Evolutionary conservation across 2,113 vertebrate genomes (phyloP), one percentile per base, ranked within the genome.

Genomic region (Hippolais icterina): DNA sequence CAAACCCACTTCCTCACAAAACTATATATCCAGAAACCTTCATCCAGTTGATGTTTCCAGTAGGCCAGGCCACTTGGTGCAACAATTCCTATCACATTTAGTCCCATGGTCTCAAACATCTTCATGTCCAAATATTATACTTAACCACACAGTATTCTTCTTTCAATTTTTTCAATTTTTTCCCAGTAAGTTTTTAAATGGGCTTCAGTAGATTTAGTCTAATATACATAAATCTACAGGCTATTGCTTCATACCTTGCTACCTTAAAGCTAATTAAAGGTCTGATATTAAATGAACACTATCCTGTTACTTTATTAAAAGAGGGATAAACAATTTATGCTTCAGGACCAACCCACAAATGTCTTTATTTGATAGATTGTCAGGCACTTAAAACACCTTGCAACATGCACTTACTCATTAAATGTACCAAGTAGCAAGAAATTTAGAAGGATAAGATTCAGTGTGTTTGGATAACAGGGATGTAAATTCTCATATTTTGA

Each of bases 1-100:
- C 8, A 89, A 74, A 81, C 9, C 8, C 11, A 0, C 4, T 29
- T 5, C 5, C 1, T 4, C 7, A 11, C n/a, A 63, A 9, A 64
- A 9, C 12, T 25, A 33, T 7, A 25, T 24, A 47, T 28, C 3
- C 15, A 39, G 12, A 79, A 71, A 93, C 39, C 12, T 66, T 39
- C 18, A 56, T 52, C 12, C 56, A 70, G 10, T 5, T 47, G n/a
- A 12, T 56, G 47, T 29, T 92, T 8, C 6, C 29, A 64, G 8
- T 42, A 76, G 72, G 3, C 4, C 37, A 69, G 18, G 18, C 2
- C 70, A 83, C 15, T 9, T 29, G 37, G 41, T 44, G 21, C 29
- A 89, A 41, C 12, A 75, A 60, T 18, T 68, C 12, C 35, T 56
- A 21, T 23, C 21, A 29, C 10, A 39, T 14, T 78, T 37, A 35